Evolutionary conservation across 2,113 vertebrate species (phyloP).

Genomic region (Catagonus wagneri): DNA sequence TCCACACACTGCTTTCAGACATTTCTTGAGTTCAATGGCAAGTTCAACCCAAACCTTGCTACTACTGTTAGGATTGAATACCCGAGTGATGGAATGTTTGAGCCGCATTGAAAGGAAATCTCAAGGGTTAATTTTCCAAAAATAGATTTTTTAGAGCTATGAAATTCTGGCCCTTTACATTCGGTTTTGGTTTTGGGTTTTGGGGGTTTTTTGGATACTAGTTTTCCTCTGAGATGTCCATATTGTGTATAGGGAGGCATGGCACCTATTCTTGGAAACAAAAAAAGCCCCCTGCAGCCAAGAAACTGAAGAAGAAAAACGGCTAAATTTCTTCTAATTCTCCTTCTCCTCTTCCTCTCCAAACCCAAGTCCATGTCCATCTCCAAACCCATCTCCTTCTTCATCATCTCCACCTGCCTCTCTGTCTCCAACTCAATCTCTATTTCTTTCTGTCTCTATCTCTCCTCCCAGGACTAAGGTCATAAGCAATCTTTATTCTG

Average conservation of each 20-base stretch:
- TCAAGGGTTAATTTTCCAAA: background rate
- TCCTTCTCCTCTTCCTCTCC: background rate
- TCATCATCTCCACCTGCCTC: fast-evolving
- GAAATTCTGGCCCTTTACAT: background rate
- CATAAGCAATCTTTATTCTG: background rate
- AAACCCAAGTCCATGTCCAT: too few relatives aligned
- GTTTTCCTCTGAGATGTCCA: background rate
- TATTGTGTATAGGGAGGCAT: background rate
- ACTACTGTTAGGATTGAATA: background rate
- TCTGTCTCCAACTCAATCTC: background rate
- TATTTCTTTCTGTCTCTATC: background rate
- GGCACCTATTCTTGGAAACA: background rate
- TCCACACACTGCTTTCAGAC: background rate
- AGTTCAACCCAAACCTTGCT: background rate
- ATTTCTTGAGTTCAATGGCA: background rate
- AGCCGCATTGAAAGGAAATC: background rate
- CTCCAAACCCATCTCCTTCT: background rate
- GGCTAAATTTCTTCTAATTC: background rate
- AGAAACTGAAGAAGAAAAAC: background rate
- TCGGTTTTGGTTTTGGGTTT: too few relatives aligned
- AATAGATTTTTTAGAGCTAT: background rate
- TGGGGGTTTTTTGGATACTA: background rate
- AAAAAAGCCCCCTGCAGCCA: background rate
- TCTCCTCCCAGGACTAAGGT: background rate
- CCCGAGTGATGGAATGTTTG: background rate